Base-by-base conservation (phyloP, 2,113 vertebrate species). In the Syngnathus typhle region DNA sequence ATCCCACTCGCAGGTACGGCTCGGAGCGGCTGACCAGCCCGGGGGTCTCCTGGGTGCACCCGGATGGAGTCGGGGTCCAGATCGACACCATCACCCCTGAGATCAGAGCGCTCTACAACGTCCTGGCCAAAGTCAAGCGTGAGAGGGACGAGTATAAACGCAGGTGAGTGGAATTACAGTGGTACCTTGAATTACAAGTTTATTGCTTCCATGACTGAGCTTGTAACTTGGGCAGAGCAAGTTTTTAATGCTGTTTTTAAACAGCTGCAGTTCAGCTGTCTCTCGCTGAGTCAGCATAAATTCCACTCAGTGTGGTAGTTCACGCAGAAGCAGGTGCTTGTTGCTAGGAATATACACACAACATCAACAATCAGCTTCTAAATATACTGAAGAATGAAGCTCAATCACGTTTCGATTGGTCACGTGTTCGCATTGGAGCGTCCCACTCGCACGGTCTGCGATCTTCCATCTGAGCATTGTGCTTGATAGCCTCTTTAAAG, bases 61-160 rank as follows among this genome's bases (percentile, higher is more conserved):
- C 95, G 1, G 97, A 98, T 44, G 97, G 97, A 6, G 96, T 98
- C 5, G 96, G 97, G 3, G 96, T 98, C 68, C 97, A 98, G 91
- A 98, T 97, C 47, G 97, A 99, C 87, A 98, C 97, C 88, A 98
- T 98, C 88, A 98, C 96, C 21, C 96, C 96, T 0, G 96, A 98
- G 89, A 96, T 99, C 80, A 90, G 96, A n/a, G 96, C 96, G 1
- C 93, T 99, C 44, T 98, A 99, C 84, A 98, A 98, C 68, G 96
- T 99, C 59, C 87, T 99, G 91, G 95, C 93, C 79, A 99, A 99
- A 87, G 96, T 98, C 80, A 98, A 97, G 90, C 80, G 96, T 69
- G 96, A 98, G 80, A 87, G 96, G 38, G 96, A 99, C 52, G 96
- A 98, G 82, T 98, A 96, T 86, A 98, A 96, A 83, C 91, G 94